A percentile compares a stretch with the other conserved stretches of the same genome.
These are phyloP conservation scores for Bruchidius siliquastri DNA, from an alignment of 2,888 invertebrate species.

Conservation along the genomic window DNA sequence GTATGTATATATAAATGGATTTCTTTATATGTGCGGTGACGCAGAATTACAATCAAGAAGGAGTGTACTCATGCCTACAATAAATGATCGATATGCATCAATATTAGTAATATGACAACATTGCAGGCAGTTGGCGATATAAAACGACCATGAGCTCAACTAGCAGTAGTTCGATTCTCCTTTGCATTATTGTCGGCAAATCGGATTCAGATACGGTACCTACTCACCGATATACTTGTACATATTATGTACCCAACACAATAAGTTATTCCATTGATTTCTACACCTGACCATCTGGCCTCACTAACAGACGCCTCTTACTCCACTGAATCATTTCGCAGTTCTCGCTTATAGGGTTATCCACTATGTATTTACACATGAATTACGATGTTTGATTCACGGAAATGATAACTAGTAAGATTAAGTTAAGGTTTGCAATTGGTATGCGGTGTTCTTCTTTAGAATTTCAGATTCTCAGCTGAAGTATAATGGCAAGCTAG, in stretches of 20 bases:
- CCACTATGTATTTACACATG: not conserved
- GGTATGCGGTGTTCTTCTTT: too few relatives aligned
- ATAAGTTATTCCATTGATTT: not conserved
- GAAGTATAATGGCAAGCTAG: too few relatives aligned
- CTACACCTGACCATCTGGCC: not conserved
- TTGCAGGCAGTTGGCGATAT: not conserved
- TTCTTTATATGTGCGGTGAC: too few relatives aligned
- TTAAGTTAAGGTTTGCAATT: too few relatives aligned
- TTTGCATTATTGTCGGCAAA: not conserved
- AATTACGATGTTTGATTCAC: too few relatives aligned
- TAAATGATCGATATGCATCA: not conserved
- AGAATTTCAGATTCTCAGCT: too few relatives aligned
- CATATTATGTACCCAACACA: not conserved
- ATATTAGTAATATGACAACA: not conserved
- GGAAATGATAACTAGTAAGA: too few relatives aligned
- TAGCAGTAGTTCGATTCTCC: not conserved
- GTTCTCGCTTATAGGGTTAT: not conserved
- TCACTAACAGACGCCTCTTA: not conserved
- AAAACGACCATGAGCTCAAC: not conserved
- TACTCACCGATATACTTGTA: not conserved
- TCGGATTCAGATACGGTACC: not conserved
- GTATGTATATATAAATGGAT: too few relatives aligned
- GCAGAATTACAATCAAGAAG: too few relatives aligned
- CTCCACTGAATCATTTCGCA: not conserved
- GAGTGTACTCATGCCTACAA: not conserved